These are phyloP conservation scores for Dichetophora obliterata DNA, from an alignment of 2,888 invertebrate genomes.

Conservation along the genomic window DNA sequence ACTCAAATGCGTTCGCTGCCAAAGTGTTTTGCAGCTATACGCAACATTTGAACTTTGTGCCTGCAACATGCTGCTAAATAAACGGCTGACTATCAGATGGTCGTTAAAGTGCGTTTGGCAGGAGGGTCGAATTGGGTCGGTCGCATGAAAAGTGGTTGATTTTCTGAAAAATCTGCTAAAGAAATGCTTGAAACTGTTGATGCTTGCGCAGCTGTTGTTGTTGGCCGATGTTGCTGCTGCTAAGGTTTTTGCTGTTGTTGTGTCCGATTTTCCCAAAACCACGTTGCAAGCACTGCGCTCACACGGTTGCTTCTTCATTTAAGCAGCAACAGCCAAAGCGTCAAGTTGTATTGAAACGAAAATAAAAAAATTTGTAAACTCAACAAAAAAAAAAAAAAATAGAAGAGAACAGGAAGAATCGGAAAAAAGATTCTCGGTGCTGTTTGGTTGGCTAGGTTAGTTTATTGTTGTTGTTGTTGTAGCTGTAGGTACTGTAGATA, in stretches of 20 bases:
- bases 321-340: conserved; percentile 34
- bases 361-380: neutral
- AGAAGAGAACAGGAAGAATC: conserved; percentile 34
- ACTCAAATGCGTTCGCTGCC: conserved; percentile 19
- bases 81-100: too few relatives aligned
- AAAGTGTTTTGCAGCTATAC: conserved; percentile 9
- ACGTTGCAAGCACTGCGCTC: too few relatives aligned
- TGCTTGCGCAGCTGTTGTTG: conserved; percentile 48
- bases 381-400: neutral
- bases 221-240: neutral
- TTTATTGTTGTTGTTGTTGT: conserved; percentile 31
- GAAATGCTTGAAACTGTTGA: neutral
- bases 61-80: neutral
- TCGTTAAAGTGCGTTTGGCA: neutral
- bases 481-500: conserved; percentile 49
- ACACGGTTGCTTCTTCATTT: too few relatives aligned
- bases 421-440: neutral
- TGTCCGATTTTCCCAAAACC: too few relatives aligned
- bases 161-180: neutral
- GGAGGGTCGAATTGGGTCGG: too few relatives aligned
- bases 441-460: conserved; percentile 5
- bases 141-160: too few relatives aligned
- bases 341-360: neutral
- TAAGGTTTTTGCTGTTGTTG: neutral
- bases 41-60: neutral